Evolutionary conservation across 1,140 invertebrate genomes (phyloP), one percentile per base, ranked within the genome.

Genomic region (Gryllus bimaculatus): DNA sequence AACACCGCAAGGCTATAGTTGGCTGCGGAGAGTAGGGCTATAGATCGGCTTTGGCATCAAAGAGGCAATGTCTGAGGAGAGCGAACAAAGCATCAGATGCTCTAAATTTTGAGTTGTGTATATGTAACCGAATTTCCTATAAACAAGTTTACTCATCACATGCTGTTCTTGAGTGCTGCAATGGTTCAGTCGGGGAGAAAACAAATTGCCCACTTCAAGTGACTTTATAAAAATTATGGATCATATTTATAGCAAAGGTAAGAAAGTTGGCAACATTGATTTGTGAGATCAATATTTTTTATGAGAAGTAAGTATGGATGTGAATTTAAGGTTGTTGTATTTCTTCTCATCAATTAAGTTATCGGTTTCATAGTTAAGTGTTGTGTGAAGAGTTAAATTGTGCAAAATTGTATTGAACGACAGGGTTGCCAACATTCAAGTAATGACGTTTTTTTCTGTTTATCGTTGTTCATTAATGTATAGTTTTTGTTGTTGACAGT

Each of bases 231-330:
- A 66, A 66, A 66, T 13, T 66, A 66, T 66, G 54, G 54, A 66
- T 66, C 54, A 66, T 66, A 66, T 66, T 66, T 66, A 10, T 66
- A 13, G 10, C 10, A 66, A 18, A 66, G 18, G 54, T 66, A 10
- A 66, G 54, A 18, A 66, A 13, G 54, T 66, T 66, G 54, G 54
- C 18, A 66, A 66, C 54, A 66, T 66, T 66, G 54, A 66, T 66
- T 66, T 66, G 54, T 66, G 54, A 66, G 54, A 66, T 66, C 54
- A 66, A 66, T 66, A 66, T 66, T 66, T 66, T 66, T 66, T 66
- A 66, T 66, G 54, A 66, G 54, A 66, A 66, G 54, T 66, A 66
- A 66, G 54, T 66, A 66, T 66, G 54, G 54, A 13, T 66, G 54
- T 66, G 54, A 66, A 66, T 66, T 66, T 66, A 66, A 66, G 54